Conservation (phyloP, 1,140 invertebrate genomes). For the Trypoxylus dichotomus region DNA sequence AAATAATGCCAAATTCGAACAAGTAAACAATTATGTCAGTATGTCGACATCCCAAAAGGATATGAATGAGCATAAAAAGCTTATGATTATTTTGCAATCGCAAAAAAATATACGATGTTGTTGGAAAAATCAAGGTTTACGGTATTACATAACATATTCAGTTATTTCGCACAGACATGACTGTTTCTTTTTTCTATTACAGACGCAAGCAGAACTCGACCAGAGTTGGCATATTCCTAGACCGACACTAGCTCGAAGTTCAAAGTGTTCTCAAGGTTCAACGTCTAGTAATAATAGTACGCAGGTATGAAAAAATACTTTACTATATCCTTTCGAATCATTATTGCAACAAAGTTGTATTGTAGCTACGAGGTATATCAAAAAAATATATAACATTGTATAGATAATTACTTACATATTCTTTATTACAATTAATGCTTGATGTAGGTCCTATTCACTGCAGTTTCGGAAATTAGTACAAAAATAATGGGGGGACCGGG, state of each 20-base stretch:
- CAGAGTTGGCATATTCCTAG: conserved; percentile 74
- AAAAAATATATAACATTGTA: no score
- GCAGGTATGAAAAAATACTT: conserved; percentile 61
- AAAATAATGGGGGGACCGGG: no score
- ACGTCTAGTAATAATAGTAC: conserved; percentile 74
- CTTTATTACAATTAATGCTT: no score
- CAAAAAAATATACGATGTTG: neutral
- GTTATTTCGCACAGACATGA: neutral
- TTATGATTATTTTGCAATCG: neutral
- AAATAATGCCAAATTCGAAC: neutral
- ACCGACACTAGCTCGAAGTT: conserved; percentile 70
- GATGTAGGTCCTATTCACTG: no score
- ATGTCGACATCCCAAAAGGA: neutral
- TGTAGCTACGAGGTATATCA: no score
- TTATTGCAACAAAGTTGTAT: no score
- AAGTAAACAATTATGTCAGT: neutral
- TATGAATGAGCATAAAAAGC: neutral
- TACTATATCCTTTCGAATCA: neutral
- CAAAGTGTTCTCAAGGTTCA: conserved; percentile 74
- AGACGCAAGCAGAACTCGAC: conserved; percentile 53
- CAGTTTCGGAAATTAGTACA: no score
- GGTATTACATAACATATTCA: neutral
- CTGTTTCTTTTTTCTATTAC: conserved; percentile 37
- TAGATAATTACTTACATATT: no score
- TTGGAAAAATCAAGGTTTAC: neutral